Base-by-base conservation (phyloP, 2,888 invertebrate species). In the Capitulum mitella region DNA sequence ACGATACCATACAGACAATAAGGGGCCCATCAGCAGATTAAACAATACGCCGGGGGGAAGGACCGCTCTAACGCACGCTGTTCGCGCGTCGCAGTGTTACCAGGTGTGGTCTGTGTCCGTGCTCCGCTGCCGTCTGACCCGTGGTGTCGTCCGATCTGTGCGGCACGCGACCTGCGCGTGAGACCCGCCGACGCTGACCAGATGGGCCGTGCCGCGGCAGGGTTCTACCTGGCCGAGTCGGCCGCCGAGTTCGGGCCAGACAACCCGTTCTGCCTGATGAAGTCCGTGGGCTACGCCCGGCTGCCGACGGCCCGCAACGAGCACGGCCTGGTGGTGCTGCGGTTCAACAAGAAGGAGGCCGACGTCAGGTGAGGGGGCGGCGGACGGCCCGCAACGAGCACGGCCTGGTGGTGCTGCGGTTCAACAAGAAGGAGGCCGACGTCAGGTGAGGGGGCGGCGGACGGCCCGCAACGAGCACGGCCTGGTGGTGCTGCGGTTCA, bases 241-340 rank as follows among this genome's bases (percentile, higher is more conserved):
- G 91, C 95, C 0, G 90, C 97, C 12, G 93, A 93, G 79, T 91
- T 97, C 82, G 93, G 92, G 77, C 92, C 93, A 79, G 92, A 94
- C 83, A 98, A 98, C 86, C 94, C 94, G 0, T 90, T 96, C 78
- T 97, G 95, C 84, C 90, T 95, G 74, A 97, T 98, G 85, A 98
- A 97, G 87, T 93, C 97, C 0, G 93, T 98, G 78, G 95, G 95
- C 0, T 98, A 98, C 85, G 95, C 93, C 82, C 90, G 92, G 34
- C 90, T 97, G 82, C 94, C 96, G 0, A 91, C 91, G 6, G 90
- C 92, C 77, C 93, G 94, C 81, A 95, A 97, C 84, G 94, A 94
- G 83, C 93, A 97, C 83, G 98, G 98, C 0, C 88, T 95, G 74
- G 94, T 98, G 0, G 92, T 92, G 5, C 85, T 99, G 82, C 89